These are phyloP conservation scores for Hetaerina americana DNA, from an alignment of 1,140 invertebrate species.

Conservation along the genomic window DNA sequence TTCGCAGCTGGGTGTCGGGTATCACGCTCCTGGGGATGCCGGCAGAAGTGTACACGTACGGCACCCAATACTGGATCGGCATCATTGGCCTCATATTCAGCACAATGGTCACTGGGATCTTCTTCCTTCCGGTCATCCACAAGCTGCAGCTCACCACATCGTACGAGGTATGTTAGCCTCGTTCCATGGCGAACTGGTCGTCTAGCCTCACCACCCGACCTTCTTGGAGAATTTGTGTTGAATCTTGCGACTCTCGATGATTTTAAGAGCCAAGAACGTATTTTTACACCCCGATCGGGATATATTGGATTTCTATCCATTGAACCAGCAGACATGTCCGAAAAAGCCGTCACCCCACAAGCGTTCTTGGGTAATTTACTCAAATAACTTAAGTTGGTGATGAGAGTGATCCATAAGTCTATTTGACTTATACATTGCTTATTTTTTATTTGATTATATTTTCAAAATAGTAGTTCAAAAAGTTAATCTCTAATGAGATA, in stretches of 20 bases:
- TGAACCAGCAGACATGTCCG: background rate
- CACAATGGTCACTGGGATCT: background rate
- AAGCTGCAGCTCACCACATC: slow-evolving; percentile 62
- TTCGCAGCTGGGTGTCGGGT: slow-evolving; percentile 7
- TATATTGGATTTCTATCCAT: background rate
- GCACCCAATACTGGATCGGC: background rate
- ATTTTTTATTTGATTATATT: too few relatives aligned
- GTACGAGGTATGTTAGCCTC: slow-evolving; percentile 52
- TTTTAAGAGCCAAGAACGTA: background rate
- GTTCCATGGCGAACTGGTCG: background rate
- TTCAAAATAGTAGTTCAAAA: too few relatives aligned
- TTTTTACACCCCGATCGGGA: background rate
- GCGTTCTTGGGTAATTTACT: too few relatives aligned
- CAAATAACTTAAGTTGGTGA: too few relatives aligned
- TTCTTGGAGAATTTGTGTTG: background rate
- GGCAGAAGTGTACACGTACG: background rate
- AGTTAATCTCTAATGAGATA: too few relatives aligned
- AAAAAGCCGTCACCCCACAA: too few relatives aligned
- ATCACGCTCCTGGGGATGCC: background rate
- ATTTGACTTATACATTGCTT: too few relatives aligned
- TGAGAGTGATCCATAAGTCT: too few relatives aligned
- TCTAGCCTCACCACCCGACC: background rate
- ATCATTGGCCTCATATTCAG: background rate
- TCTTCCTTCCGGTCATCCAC: slow-evolving; percentile 76
- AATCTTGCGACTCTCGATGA: background rate